Evolutionary conservation across 2,797 vertebrate genomes (phyloP).

Genomic region (Periparus ater): DNA sequence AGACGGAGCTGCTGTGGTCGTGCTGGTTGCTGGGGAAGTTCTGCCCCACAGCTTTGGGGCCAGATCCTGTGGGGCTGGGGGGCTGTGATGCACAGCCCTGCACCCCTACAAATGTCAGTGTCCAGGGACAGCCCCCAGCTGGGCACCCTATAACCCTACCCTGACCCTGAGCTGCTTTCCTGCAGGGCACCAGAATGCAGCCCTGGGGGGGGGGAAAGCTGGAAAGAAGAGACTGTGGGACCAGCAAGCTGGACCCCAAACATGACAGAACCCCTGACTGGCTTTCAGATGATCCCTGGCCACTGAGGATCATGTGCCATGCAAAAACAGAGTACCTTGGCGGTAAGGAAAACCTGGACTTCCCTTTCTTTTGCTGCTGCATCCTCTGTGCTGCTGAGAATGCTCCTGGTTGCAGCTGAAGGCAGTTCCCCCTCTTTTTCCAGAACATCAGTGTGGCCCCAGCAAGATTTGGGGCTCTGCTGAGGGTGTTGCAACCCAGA

Average conservation of each 20-base stretch:
- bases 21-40: background rate
- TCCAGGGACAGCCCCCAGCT: background rate
- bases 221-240: background rate
- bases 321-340: background rate
- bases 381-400: background rate
- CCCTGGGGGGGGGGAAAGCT: background rate
- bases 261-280: background rate
- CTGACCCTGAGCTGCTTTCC: background rate
- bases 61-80: background rate
- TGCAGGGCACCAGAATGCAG: background rate
- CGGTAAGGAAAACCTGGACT: background rate
- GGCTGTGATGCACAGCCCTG: background rate
- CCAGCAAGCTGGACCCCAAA: background rate
- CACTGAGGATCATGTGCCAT: accelerated
- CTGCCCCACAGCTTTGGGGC: background rate
- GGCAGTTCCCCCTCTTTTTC: background rate
- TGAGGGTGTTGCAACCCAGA: background rate
- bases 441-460: background rate
- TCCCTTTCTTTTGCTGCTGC: background rate
- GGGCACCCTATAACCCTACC: background rate
- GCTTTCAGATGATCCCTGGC: background rate
- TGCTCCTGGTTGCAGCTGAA: background rate
- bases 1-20: background rate
- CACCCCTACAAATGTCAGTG: background rate
- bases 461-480: background rate